These are phyloP conservation scores for Arvicanthis niloticus DNA, from an alignment of 2,113 vertebrate species.

Conservation along the genomic window DNA sequence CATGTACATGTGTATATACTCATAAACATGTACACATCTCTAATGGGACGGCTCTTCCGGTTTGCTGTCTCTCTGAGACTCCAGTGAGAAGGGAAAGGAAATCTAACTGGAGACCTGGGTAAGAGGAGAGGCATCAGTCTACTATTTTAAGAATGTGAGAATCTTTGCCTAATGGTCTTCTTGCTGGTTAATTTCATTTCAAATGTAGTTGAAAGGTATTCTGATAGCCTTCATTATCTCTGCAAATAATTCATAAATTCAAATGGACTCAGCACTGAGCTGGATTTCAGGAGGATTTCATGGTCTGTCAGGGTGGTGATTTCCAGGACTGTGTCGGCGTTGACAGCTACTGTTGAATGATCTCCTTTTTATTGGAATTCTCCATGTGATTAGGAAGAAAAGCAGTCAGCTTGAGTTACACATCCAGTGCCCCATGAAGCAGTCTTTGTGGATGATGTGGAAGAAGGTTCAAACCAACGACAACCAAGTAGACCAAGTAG, in stretches of 20 bases:
- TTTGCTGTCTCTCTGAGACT: background rate
- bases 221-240: conserved; percentile 60
- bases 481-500: conserved; percentile 4
- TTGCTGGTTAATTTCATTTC: conserved; percentile 70
- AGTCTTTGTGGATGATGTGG: background rate
- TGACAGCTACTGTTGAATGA: conserved; percentile 46
- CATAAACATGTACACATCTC: background rate
- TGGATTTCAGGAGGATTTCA: conserved; percentile 7
- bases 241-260: conserved; percentile 68
- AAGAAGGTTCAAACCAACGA: conserved; percentile 31
- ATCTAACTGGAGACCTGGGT: background rate
- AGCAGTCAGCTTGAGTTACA: background rate
- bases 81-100: background rate
- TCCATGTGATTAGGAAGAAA: conserved; percentile 29
- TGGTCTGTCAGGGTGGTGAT: conserved; percentile 50
- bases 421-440: background rate
- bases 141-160: conserved; percentile 54
- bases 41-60: background rate
- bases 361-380: conserved; percentile 46
- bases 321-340: background rate
- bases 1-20: background rate
- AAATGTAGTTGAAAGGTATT: conserved; percentile 63
- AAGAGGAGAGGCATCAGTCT: background rate
- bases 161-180: conserved; percentile 56
- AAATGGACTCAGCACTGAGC: conserved; percentile 28